phyloP scores from a whole-genome alignment of 2,797 vertebrate genomes.

The Sebastolobus alascanus region DNA sequence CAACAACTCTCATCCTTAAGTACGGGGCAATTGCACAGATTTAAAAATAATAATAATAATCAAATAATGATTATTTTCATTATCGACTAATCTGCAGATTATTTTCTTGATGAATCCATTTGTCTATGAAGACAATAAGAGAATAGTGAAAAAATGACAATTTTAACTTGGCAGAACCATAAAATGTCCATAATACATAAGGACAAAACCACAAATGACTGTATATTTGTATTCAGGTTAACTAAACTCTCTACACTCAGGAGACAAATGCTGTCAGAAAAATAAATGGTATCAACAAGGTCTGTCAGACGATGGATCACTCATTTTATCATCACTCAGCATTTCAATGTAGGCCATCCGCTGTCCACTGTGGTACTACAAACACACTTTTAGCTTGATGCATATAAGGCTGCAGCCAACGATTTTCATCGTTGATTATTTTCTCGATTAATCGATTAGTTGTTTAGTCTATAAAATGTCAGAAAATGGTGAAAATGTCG shows the following conservation, averaged over 20 bases:
- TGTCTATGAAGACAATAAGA: background rate
- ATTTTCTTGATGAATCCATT: background rate
- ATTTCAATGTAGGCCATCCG: conserved; percentile 49
- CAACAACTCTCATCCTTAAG: background rate
- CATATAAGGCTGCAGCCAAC: background rate
- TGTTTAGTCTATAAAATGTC: too few species aligned
- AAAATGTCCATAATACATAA: too few species aligned
- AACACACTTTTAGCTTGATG: background rate
- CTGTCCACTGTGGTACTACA: background rate
- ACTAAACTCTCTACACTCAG: background rate
- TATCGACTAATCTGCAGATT: background rate
- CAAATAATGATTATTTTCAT: background rate
- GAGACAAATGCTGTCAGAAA: conserved; percentile 85
- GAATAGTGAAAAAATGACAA: background rate
- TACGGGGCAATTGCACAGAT: background rate
- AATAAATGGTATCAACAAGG: conserved; percentile 84
- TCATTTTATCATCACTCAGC: conserved; percentile 92
- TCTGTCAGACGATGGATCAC: conserved; percentile 94
- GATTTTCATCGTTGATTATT: too few species aligned
- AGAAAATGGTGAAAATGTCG: too few species aligned
- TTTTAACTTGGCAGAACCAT: background rate
- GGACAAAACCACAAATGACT: too few species aligned
- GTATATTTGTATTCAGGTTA: too few species aligned
- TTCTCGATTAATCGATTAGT: too few species aligned
- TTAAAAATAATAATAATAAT: too few species aligned